Percentiles rank a stretch among this genome's conserved stretches.
Conservation (phyloP, 2,113 vertebrate genomes). For the Bostrychus sinensis region DNA sequence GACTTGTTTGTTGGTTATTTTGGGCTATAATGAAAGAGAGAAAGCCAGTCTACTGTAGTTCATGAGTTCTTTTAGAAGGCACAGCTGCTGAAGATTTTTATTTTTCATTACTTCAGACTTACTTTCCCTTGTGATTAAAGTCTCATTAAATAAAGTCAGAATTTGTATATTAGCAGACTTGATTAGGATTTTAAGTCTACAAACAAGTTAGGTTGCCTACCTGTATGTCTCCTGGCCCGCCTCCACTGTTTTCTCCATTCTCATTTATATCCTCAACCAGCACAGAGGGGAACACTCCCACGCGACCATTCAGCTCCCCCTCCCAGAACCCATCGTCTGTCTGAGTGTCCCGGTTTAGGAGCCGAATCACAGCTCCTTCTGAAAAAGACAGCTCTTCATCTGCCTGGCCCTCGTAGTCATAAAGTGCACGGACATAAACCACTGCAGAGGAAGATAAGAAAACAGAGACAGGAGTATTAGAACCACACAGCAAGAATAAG, state of each 20-base stretch:
- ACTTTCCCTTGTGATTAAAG: too few relatives aligned
- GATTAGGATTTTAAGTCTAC: too few relatives aligned
- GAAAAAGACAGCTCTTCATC: conserved; percentile 94
- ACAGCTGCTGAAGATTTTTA: too few relatives aligned
- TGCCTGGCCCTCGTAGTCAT: conserved; percentile 97
- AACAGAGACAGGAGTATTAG: conserved; percentile 17
- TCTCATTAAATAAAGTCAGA: too few relatives aligned
- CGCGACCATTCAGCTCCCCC: conserved; percentile 90
- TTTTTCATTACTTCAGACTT: too few relatives aligned
- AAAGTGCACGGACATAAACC: conserved; percentile 96
- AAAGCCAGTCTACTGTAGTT: too few relatives aligned
- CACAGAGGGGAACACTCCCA: conserved; percentile 95
- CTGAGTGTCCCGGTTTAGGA: conserved; percentile 95
- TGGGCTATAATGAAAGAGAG: too few relatives aligned
- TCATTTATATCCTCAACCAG: conserved; percentile 93
- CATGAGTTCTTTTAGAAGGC: too few relatives aligned
- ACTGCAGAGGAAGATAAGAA: conserved; percentile 69
- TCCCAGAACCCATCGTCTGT: conserved; percentile 99
- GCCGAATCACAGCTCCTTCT: conserved; percentile 94
- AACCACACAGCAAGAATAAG: conserved; percentile 21
- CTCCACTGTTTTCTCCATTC: conserved; percentile 84
- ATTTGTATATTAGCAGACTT: too few relatives aligned
- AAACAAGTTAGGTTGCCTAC: too few relatives aligned
- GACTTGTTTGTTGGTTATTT: too few relatives aligned
- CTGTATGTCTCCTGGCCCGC: conserved; percentile 55